Evolutionary conservation across 2,797 vertebrate genomes (phyloP), one percentile per base, ranked within the genome.

Genomic region (Gorsachius magnificus): DNA sequence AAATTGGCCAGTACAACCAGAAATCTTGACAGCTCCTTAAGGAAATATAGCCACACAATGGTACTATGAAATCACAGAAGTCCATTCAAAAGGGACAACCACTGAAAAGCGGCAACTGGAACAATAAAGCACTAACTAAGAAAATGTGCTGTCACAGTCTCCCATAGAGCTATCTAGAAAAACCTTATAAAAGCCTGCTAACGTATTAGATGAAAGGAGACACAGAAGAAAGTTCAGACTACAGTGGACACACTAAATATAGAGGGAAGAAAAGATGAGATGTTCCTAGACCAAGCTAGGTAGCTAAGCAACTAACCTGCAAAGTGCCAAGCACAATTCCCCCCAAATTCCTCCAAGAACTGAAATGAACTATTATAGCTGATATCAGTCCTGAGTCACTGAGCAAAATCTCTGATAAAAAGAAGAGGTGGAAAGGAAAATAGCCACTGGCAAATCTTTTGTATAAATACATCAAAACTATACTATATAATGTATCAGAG

Each of bases 261-360:
- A 87, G 87, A 85, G 53, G 33, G 29, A 74, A 43, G 13, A 54
- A 63, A 78, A 84, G 57, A 61, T 60, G 48, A 87, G 35, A 38
- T 48, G 56, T 36, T 86, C 77, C 48, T 60, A 75, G 82, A 78
- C 38, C 61, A 89, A 20, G 24, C 22, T 41, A 92, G 57, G 90
- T 93, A 96, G 76, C 88, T 95, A 96, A 93, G 92, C 87, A 94
- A 92, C 87, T 93, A 89, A 95, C 61, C n/a, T 72, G 75, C 57
- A 86, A 85, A 88, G 58, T 72, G 38, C 20, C 65, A 87, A 94
- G 63, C 36, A 91, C 54, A 81, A 63, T 87, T 92, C 4, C 43
- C 90, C 63, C 84, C n/a, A 85, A 75, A 86, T 89, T 88, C 72
- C 36, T 94, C 63, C 89, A 91, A 89, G 50, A 94, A 81, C n/a